phyloP scores from a whole-genome alignment of 2,797 vertebrate species.

The Catharus ustulatus region DNA sequence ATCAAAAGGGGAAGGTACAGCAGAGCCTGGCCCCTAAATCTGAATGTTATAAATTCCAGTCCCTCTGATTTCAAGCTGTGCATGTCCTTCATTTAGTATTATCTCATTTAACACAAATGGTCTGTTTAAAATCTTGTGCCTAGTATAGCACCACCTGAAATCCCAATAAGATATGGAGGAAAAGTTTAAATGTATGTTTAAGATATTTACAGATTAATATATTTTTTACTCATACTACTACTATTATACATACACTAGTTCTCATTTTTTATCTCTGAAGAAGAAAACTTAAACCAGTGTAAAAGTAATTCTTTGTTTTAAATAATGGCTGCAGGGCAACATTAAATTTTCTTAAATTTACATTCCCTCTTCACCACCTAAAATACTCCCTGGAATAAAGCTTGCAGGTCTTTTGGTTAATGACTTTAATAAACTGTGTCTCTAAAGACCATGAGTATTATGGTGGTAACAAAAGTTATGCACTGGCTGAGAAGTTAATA shows the following conservation, averaged over 20 bases:
- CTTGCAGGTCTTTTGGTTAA: neutral
- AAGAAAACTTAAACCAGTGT: neutral
- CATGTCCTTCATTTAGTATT: neutral
- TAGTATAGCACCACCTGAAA: neutral
- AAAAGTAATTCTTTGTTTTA: neutral
- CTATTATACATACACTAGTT: neutral
- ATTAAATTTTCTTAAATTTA: neutral
- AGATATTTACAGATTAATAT: neutral
- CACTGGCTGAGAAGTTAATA: neutral
- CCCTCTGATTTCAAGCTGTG: neutral
- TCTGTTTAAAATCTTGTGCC: neutral
- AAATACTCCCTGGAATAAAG: neutral
- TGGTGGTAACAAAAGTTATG: neutral
- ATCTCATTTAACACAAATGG: neutral
- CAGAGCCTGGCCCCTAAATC: neutral
- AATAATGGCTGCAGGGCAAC: neutral
- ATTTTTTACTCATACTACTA: neutral
- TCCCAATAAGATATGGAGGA: fast-evolving
- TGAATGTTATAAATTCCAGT: neutral
- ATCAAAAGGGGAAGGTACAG: neutral
- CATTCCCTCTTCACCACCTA: neutral
- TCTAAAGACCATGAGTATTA: neutral
- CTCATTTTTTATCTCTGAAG: neutral
- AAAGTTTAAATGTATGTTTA: neutral
- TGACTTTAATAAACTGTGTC: neutral